Evolutionary conservation across 2,888 invertebrate genomes (phyloP).

Genomic region (Rhingia rostrata): DNA sequence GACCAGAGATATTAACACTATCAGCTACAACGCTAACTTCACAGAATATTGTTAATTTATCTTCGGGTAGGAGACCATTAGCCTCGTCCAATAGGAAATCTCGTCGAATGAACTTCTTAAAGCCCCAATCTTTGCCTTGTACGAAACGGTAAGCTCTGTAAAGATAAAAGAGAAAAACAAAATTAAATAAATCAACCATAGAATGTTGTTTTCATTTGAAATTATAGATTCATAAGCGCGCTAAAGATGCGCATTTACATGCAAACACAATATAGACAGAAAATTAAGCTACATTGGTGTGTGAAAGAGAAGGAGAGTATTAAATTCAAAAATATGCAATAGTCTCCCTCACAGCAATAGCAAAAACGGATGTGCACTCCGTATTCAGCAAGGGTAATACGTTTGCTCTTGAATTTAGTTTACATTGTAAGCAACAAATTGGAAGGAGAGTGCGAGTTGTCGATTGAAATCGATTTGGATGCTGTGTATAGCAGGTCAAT

Average conservation of each 20-base stretch:
- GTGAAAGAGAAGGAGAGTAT: conserved; percentile 32
- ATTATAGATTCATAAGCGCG: conserved; percentile 62
- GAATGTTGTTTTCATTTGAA: conserved; percentile 17
- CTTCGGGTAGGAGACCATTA: conserved; percentile 98
- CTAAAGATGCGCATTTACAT: conserved; percentile 29
- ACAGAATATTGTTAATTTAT: conserved; percentile 99
- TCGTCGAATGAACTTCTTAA: conserved; percentile 99
- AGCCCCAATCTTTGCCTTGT: conserved; percentile 99
- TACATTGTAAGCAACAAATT: background rate
- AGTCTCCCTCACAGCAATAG: conserved; percentile 18
- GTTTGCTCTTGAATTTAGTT: conserved; percentile 46
- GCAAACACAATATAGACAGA: background rate
- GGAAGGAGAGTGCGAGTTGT: background rate
- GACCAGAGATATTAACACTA: conserved; percentile 99
- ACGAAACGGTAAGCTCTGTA: conserved; percentile 98
- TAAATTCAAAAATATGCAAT: conserved; percentile 64
- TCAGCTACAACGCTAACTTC: conserved; percentile 99
- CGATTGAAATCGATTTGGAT: conserved; percentile 36
- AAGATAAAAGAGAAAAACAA: conserved; percentile 28
- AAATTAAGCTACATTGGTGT: background rate
- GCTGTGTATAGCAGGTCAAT: conserved; percentile 47
- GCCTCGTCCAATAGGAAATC: conserved; percentile 99
- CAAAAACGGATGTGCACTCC: conserved; percentile 1
- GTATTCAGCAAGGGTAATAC: background rate
- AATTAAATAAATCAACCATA: conserved; percentile 29